Base-by-base conservation (phyloP, 1,140 invertebrate genomes). In the Drosophila arawakana region DNA sequence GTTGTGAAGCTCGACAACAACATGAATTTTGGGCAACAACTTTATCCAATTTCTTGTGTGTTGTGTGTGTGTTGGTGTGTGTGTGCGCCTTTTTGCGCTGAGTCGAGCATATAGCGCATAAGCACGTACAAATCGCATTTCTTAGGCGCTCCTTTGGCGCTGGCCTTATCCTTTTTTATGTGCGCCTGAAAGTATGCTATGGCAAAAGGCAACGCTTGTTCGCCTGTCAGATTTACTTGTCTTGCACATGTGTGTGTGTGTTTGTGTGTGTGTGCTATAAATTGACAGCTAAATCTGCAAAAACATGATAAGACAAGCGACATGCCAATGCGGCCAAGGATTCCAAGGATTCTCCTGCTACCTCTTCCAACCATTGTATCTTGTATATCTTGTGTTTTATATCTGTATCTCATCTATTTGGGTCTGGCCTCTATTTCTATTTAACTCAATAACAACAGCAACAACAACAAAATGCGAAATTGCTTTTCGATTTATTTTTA, bases 111-210 rank as follows among this genome's bases (percentile, higher is more conserved):
- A 89, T 76, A 80, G 85, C 81, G 85, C 85, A 80, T 89, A 89
- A 89, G 84, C 84, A 89, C 84, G 84, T 89, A 89, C 85, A 89
- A 89, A 89, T 89, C 84, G 84, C 84, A 89, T 89, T 89, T 89
- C 84, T 88, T 88, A 88, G 83, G 76, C 73, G 76, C 70, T 81
- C 49, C 65, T 58, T 63, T 21, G 66, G 57, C 35, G 46, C 62
- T 55, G 9, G 63, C 77, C 68, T 83, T 83, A 83, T 83, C 80
- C 80, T 83, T 83, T 83, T 84, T 77, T 84, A 77, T 76, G 71
- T 58, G 37, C 37, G 73, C 65, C 73, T 69, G 66, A 47, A 76
- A 88, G 83, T 88, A 79, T 76, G 77, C 84, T 68, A 69, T 21
- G 57, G 55, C 50, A 57, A 54, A 70, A 75, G 67, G 73, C 62